Percentiles rank a stretch among this genome's conserved stretches.
Conservation (phyloP, 1,140 invertebrate species). For the Chymomyza costata region DNA sequence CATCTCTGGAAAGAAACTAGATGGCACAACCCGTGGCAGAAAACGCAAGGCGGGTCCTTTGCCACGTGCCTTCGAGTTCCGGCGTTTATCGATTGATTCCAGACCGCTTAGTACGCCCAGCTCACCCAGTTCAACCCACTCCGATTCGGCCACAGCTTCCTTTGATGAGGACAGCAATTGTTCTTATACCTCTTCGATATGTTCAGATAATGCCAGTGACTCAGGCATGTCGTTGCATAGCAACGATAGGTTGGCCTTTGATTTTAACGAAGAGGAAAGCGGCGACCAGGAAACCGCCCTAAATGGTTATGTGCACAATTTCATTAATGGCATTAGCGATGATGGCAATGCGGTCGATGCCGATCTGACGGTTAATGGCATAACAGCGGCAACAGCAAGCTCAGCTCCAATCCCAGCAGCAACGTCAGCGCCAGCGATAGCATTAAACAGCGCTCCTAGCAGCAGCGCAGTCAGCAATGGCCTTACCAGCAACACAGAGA, state of each 20-base stretch:
- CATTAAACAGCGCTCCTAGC: neutral
- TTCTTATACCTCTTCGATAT: conserved; percentile 8
- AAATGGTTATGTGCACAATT: conserved; percentile 69
- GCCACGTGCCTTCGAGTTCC: conserved; percentile 82
- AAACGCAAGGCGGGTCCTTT: conserved; percentile 91
- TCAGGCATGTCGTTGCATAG: conserved; percentile 30
- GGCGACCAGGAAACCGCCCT: conserved; percentile 54
- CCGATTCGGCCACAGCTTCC: neutral
- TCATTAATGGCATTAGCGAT: conserved; percentile 70
- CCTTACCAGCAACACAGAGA: conserved; percentile 1
- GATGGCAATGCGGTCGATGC: conserved; percentile 31
- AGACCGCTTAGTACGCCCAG: conserved; percentile 52
- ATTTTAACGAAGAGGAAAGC: conserved; percentile 58
- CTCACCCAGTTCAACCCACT: conserved; percentile 56
- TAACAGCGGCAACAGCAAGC: neutral
- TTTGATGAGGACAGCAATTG: conserved; percentile 58
- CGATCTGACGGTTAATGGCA: conserved; percentile 3
- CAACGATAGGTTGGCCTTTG: conserved; percentile 47
- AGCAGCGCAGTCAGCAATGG: neutral
- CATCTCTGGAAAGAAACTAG: conserved; percentile 44
- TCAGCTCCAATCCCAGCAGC: neutral
- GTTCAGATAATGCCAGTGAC: conserved; percentile 22
- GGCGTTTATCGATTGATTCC: conserved; percentile 75
- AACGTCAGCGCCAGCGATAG: neutral
- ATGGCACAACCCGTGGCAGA: conserved; percentile 42